Percentiles rank a stretch among this genome's conserved stretches.
phyloP scores from a whole-genome alignment of 2,797 vertebrate species.

The Chanos chanos region DNA sequence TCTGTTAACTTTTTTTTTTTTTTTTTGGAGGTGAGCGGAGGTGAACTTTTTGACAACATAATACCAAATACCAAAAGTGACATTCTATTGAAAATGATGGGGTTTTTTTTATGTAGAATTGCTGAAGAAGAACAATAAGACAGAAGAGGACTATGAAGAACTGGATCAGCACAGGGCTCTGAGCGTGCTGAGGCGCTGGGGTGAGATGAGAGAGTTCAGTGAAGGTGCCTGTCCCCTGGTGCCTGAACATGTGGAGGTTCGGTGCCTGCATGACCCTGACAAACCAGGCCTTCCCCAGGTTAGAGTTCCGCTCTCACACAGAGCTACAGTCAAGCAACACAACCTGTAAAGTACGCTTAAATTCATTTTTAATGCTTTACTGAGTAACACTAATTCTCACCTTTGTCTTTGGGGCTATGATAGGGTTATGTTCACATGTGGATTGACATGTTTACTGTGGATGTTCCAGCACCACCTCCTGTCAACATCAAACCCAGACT shows the following conservation, averaged over 20 bases:
- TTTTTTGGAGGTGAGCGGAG: too few species aligned
- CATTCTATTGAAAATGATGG: not conserved
- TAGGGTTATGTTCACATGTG: slow-evolving; percentile 94
- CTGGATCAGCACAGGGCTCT: slow-evolving; percentile 84
- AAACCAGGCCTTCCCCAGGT: slow-evolving; percentile 88
- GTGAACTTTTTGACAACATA: too few species aligned
- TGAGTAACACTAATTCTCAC: not conserved
- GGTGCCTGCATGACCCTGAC: slow-evolving; percentile 74
- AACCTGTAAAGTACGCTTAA: not conserved
- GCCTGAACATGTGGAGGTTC: slow-evolving; percentile 86
- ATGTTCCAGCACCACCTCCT: slow-evolving; percentile 81
- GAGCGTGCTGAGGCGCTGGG: slow-evolving; percentile 83
- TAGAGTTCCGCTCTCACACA: slow-evolving; percentile 9
- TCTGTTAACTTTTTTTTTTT: too few species aligned
- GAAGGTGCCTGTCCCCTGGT: slow-evolving; percentile 77
- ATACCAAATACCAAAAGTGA: too few species aligned
- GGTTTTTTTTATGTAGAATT: slow-evolving; percentile 54
- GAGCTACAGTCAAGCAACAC: not conserved
- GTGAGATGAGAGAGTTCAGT: slow-evolving; percentile 82
- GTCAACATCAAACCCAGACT: slow-evolving; percentile 87
- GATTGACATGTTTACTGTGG: slow-evolving; percentile 91
- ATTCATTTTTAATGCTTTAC: not conserved
- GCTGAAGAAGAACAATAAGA: slow-evolving; percentile 67
- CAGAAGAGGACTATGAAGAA: slow-evolving; percentile 61
- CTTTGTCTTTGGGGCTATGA: slow-evolving; percentile 9